Evolutionary conservation across 1,140 invertebrate species (phyloP).

Genomic region (Microplitis demolitor): DNA sequence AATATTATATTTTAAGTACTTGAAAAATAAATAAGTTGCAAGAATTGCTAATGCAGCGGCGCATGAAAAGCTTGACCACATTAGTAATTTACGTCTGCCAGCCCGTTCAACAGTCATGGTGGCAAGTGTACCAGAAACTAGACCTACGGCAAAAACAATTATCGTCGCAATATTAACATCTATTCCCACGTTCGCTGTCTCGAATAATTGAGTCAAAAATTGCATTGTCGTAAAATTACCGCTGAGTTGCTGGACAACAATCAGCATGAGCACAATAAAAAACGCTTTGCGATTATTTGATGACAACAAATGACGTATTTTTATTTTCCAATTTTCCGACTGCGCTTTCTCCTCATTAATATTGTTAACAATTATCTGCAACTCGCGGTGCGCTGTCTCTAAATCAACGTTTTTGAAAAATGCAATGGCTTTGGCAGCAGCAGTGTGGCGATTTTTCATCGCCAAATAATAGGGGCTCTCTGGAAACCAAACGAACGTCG

Average conservation of each 20-base stretch:
- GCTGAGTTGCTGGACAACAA: slow-evolving; percentile 77
- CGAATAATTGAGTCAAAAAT: slow-evolving; percentile 76
- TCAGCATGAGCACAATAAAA: slow-evolving; percentile 70
- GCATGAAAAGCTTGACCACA: slow-evolving; percentile 67
- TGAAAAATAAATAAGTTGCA: slow-evolving; percentile 68
- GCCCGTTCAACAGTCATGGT: slow-evolving; percentile 72
- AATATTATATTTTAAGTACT: slow-evolving; percentile 30
- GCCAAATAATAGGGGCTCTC: slow-evolving; percentile 79
- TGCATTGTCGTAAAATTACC: slow-evolving; percentile 81
- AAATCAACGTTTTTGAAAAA: slow-evolving; percentile 65
- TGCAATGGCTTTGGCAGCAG: slow-evolving; percentile 67
- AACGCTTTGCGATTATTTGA: slow-evolving; percentile 69
- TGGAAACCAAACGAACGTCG: slow-evolving; percentile 73
- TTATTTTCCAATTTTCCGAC: slow-evolving; percentile 32
- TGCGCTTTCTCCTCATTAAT: slow-evolving; percentile 66
- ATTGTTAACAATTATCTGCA: slow-evolving; percentile 66
- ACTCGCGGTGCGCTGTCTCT: slow-evolving; percentile 65
- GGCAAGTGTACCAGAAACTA: slow-evolving; percentile 68
- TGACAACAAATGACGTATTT: slow-evolving; percentile 37
- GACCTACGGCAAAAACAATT: slow-evolving; percentile 72
- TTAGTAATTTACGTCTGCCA: slow-evolving; percentile 72
- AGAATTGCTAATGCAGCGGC: slow-evolving; percentile 64
- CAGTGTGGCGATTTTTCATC: slow-evolving; percentile 62
- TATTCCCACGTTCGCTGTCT: slow-evolving; percentile 64
- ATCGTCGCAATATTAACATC: slow-evolving; percentile 66